A percentile compares a stretch with the other conserved stretches of the same genome.
phyloP scores from a whole-genome alignment of 1,140 invertebrate species.

The Geopemphigus sp. region DNA sequence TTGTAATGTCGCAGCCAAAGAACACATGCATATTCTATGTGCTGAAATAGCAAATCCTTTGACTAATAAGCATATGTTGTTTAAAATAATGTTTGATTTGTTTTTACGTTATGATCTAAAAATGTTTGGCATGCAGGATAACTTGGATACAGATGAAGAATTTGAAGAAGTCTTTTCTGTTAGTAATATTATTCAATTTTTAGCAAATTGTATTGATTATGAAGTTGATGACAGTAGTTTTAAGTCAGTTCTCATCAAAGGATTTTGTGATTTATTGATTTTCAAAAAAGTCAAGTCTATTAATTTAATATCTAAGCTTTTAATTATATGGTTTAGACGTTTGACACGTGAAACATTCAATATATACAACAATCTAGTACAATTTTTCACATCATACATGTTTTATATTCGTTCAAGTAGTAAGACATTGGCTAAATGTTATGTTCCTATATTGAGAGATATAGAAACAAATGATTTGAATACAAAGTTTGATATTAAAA shows the following conservation, averaged over 20 bases:
- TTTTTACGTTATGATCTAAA: constrained; percentile 27
- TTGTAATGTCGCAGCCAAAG: constrained; percentile 6
- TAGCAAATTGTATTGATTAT: constrained; percentile 31
- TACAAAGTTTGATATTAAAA: background rate
- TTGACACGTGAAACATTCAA: background rate
- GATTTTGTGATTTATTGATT: constrained; percentile 36
- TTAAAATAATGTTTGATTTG: constrained; percentile 31
- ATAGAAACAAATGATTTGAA: background rate
- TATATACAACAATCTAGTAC: background rate
- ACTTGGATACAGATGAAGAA: constrained; percentile 25
- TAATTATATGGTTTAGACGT: constrained; percentile 30
- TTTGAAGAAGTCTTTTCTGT: background rate
- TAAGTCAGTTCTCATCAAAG: constrained; percentile 19
- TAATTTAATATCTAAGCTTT: constrained; percentile 21
- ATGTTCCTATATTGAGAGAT: constrained; percentile 39
- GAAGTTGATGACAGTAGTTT: constrained; percentile 15
- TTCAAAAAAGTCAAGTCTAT: constrained; percentile 35
- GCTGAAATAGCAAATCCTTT: constrained; percentile 7
- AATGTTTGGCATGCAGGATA: background rate
- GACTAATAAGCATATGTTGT: background rate
- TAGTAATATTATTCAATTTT: background rate
- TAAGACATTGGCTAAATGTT: constrained; percentile 27
- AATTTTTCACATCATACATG: constrained; percentile 21
- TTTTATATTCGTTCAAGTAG: constrained; percentile 40
- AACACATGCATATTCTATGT: constrained; percentile 3